Base-by-base conservation (phyloP, 2,797 vertebrate genomes). In the Spheniscus humboldti region DNA sequence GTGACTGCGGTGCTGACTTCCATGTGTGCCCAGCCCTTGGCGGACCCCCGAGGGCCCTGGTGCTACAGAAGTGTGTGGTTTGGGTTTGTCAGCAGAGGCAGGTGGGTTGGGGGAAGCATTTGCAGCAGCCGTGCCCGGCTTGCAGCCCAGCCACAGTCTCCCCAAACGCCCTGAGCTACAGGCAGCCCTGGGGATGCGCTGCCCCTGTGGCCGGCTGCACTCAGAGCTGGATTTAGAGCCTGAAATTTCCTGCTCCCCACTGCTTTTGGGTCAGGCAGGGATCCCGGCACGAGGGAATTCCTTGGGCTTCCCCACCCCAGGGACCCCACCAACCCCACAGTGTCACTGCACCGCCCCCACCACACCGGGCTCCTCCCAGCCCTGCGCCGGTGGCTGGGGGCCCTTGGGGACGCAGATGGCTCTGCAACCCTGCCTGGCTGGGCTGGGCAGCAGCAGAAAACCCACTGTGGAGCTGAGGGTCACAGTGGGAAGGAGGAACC, bases 361-460 rank as follows among this genome's bases (percentile, higher is more conserved):
- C 63, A 35, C 31, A 8, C 22, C 8, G 16, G 16, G 41, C 12
- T 69, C 52, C 33, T 78, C 30, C 15, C 41, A 71, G 68, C 28
- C 17, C 5, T 2, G 0, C 47, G 0, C 47, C 5, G 3, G 28
- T 17, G 5, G 18, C 31, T 39, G 68, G 27, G 19, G 28, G 1
- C 19, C 18, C 33, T 6, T 19, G 47, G 39, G 72, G 67, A 27
- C 11, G 23, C 6, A 2, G 22, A 22, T 23, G 59, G 75, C 69
- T 64, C 45, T 73, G 55, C 23, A 25, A 8, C 6, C 59, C 74
- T 41, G 43, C 73, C 12, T 2, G 80, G 18, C 84, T 63, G 52
- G 27, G 25, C n/a, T 7, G 2, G n/a, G 60, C 81, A 57, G 88
- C 50, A 73, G 75, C 80, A 88, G 48, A 7, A 66, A 59, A 56